Conservation (phyloP, 2,113 vertebrate species). For the Scomber scombrus region DNA sequence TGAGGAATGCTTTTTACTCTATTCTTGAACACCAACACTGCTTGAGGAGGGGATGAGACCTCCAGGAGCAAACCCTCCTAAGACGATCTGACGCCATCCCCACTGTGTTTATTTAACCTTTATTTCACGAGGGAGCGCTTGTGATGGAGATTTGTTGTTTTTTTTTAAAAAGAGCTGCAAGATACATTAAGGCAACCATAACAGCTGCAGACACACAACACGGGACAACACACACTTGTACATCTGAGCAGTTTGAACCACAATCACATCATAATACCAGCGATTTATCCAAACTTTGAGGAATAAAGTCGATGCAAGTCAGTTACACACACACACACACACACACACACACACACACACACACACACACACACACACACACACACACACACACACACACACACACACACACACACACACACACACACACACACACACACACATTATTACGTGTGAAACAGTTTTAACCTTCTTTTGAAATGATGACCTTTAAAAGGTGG, state of each 20-base stretch:
- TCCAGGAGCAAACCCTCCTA: conserved; percentile 4
- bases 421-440: no score
- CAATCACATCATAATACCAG: not conserved
- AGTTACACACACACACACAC: no score
- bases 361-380: no score
- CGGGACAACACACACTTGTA: not conserved
- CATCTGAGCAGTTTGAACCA: not conserved
- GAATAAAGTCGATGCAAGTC: no score
- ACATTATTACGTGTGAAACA: no score
- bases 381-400: no score
- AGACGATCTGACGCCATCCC: conserved; percentile 1
- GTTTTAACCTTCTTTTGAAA: no score
- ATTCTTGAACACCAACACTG: conserved; percentile 33
- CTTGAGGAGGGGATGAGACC: conserved; percentile 14
- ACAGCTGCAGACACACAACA: conserved; percentile 8
- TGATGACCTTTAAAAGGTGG: conserved; percentile 1
- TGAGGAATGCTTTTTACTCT: conserved; percentile 44
- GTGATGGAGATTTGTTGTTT: conserved; percentile 5
- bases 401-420: no score
- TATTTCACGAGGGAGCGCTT: not conserved
- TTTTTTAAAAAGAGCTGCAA: not conserved
- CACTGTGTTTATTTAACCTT: conserved; percentile 27
- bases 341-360: no score
- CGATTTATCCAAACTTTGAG: not conserved
- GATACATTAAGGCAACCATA: not conserved